Evolutionary conservation across 2,888 invertebrate genomes (phyloP), one percentile per base, ranked within the genome.

Genomic region (Tachina grossa): DNA sequence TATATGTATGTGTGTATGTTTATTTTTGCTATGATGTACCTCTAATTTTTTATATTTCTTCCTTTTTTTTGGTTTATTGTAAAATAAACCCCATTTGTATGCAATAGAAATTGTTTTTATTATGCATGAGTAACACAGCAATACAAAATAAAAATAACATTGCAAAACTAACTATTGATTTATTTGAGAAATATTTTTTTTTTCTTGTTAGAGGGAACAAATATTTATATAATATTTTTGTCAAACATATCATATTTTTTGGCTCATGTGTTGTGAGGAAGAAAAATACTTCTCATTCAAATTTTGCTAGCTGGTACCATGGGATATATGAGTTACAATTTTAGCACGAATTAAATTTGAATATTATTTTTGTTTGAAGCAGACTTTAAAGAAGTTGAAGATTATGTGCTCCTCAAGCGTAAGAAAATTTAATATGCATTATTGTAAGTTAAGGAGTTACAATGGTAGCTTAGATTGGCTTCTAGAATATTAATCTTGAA

Each of bases 151-250:
- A 65, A 65, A 47, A 61, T 45, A 75, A 45, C 74, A 39, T 45
- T 71, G 49, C 10, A 71, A 71, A 76, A 72, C 49, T 51, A 77
- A 77, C 77, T 83, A 83, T 83, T 83, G 83, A 83, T 78, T 72
- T 83, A 61, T 78, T 77, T 77, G 6, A 31, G 31, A 31, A 5
- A 31, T 72, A 53, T 16, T 71, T 8, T 5, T 9, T 65, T 22
- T 22, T 41, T 6, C 4, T 59, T n/a, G 31, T 19, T 16, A 1
- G 39, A 22, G 49, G 41, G 16, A 59, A 43, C 16, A 59, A 74
- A 81, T 74, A 72, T 71, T 69, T 76, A 31, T 69, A 3, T 45
- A 59, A 43, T 61, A 51, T 74, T 76, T 75, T 55, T 69, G 41
- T 55, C 41, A 13, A 51, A 68, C 45, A 31, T 61, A 68, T 22